phyloP scores from a whole-genome alignment of 2,888 invertebrate species.

The Tipula lateralis region DNA sequence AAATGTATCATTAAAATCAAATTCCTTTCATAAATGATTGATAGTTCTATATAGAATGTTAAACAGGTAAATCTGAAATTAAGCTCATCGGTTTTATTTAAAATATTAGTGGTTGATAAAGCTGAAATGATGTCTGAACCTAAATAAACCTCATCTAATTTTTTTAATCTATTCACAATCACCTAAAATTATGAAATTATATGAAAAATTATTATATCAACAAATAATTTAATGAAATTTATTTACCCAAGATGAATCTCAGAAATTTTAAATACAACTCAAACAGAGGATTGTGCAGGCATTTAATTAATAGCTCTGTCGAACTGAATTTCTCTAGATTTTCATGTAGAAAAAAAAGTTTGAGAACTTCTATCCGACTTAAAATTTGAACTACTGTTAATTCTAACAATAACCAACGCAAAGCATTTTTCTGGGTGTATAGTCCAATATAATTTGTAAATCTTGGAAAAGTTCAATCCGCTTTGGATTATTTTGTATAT shows the following conservation, averaged over 20 bases:
- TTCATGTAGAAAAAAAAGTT: too few relatives aligned
- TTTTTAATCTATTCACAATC: neutral
- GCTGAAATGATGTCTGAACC: neutral
- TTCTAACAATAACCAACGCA: neutral
- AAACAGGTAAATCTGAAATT: conserved; percentile 31
- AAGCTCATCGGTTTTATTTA: conserved; percentile 9
- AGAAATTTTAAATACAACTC: neutral
- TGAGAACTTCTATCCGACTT: neutral
- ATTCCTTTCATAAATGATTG: conserved; percentile 31
- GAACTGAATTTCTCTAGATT: neutral
- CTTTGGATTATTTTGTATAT: neutral
- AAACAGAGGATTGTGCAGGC: neutral
- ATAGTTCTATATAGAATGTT: conserved; percentile 32
- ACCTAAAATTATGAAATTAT: neutral
- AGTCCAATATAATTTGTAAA: neutral
- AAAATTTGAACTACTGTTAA: neutral
- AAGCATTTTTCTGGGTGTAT: neutral
- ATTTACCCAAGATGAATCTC: neutral
- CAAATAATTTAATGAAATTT: neutral
- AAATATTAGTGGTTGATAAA: neutral
- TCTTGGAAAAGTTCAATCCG: neutral
- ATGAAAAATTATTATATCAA: neutral
- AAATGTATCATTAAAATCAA: too few relatives aligned
- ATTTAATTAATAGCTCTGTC: neutral
- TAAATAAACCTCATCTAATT: neutral